Evolutionary conservation across 1,140 invertebrate species (phyloP).

Genomic region (Pogonus chalceus): DNA sequence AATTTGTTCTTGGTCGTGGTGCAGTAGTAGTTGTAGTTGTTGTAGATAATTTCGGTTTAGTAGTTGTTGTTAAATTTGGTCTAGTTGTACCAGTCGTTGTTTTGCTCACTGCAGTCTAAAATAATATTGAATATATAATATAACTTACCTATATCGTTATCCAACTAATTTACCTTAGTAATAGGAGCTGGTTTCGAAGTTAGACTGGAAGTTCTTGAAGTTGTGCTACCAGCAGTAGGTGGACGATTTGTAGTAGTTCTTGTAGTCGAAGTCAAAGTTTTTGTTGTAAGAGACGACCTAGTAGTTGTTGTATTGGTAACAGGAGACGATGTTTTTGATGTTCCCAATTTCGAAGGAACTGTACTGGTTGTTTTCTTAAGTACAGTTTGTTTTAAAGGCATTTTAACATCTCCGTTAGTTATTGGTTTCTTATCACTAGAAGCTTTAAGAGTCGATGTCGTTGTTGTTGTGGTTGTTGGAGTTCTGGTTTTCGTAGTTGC

Average conservation of each 20-base stretch:
- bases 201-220: slow-evolving; percentile 9
- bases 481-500: slow-evolving; percentile 16
- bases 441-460: slow-evolving; percentile 17
- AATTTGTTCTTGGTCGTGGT: slow-evolving; percentile 23
- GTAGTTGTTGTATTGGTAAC: slow-evolving; percentile 10
- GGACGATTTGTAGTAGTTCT: slow-evolving; percentile 6
- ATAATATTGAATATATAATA: no score
- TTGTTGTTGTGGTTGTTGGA: slow-evolving; percentile 16
- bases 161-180: neutral
- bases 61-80: slow-evolving; percentile 9
- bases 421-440: slow-evolving; percentile 37
- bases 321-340: slow-evolving; percentile 8
- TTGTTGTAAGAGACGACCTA: slow-evolving; percentile 10
- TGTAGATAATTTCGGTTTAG: slow-evolving; percentile 10
- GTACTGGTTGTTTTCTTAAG: slow-evolving; percentile 13
- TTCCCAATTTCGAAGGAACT: slow-evolving; percentile 9
- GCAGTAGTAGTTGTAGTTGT: slow-evolving; percentile 22
- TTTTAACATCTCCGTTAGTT: slow-evolving; percentile 43
- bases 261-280: slow-evolving; percentile 3
- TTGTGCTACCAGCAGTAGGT: slow-evolving; percentile 6
- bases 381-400: slow-evolving; percentile 20
- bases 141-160: no score
- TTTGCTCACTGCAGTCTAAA: neutral
- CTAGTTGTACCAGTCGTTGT: neutral
- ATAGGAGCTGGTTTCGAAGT: neutral